phyloP scores from a whole-genome alignment of 2,797 vertebrate genomes.

The Coluber constrictor region DNA sequence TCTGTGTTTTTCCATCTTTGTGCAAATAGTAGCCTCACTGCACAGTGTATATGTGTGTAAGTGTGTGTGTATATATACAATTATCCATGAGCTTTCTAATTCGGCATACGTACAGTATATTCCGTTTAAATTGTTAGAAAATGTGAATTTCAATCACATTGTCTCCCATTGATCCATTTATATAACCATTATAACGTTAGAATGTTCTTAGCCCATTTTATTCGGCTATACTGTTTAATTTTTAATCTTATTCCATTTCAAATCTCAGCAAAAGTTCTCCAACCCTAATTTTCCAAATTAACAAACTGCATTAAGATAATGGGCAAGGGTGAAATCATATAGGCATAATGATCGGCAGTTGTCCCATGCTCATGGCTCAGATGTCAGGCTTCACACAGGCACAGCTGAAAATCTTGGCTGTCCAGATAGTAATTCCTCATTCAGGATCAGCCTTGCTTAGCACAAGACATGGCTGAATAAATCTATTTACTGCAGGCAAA shows the following conservation, averaged over 20 bases:
- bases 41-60: background rate
- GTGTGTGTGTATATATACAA: background rate
- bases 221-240: background rate
- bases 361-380: background rate
- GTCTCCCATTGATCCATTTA: background rate
- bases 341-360: background rate
- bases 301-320: background rate
- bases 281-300: background rate
- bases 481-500: background rate
- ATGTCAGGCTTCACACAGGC: background rate
- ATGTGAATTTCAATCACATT: background rate
- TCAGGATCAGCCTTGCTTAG: background rate
- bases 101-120: background rate
- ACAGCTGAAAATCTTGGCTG: background rate
- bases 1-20: background rate
- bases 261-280: background rate
- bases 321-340: background rate
- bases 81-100: background rate
- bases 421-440: background rate
- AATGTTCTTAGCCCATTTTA: background rate
- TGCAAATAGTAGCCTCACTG: background rate
- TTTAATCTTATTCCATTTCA: background rate
- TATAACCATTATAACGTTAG: background rate
- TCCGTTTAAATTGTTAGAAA: background rate
- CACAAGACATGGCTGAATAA: background rate